A percentile compares a stretch with the other conserved stretches of the same genome.
phyloP scores from a whole-genome alignment of 2,888 invertebrate genomes.

The Molorchus minor region DNA sequence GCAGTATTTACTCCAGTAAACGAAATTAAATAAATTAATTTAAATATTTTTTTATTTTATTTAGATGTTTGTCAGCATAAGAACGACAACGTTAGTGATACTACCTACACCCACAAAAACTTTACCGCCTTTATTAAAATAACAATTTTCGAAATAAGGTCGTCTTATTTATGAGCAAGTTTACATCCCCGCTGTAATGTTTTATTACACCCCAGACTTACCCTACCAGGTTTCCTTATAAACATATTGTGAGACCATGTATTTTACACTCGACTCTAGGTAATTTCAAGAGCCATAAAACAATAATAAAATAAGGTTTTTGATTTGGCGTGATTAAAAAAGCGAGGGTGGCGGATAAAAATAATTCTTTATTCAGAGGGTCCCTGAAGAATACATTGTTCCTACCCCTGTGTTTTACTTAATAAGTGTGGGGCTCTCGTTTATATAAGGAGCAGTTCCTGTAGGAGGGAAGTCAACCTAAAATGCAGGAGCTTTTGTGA shows the following conservation, averaged over 20 bases:
- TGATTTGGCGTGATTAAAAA: slow-evolving; percentile 63
- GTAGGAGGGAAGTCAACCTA: slow-evolving; percentile 26
- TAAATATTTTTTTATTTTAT: too few relatives aligned
- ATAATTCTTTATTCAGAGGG: slow-evolving; percentile 59
- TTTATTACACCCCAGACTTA: slow-evolving; percentile 45
- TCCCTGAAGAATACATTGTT: slow-evolving; percentile 47
- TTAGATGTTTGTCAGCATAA: too few relatives aligned
- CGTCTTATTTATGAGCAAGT: slow-evolving; percentile 50
- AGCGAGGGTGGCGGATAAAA: slow-evolving; percentile 54
- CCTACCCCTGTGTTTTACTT: slow-evolving; percentile 38
- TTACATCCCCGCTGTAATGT: slow-evolving; percentile 45
- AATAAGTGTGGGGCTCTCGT: slow-evolving; percentile 30
- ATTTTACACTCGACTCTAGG: slow-evolving; percentile 43
- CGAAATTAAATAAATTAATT: too few relatives aligned
- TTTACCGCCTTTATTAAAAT: too few relatives aligned
- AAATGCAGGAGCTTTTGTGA: slow-evolving; percentile 17
- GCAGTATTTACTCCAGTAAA: too few relatives aligned
- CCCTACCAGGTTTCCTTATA: slow-evolving; percentile 35
- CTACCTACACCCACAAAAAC: too few relatives aligned
- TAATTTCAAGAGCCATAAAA: slow-evolving; percentile 55
- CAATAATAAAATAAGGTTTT: slow-evolving; percentile 59
- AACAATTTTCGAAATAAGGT: slow-evolving; percentile 44
- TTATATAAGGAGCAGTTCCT: slow-evolving; percentile 7
- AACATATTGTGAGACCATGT: slow-evolving; percentile 37
- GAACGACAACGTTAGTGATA: too few relatives aligned